Conservation (phyloP, 2,113 vertebrate species). For the Nettapus auritus region DNA sequence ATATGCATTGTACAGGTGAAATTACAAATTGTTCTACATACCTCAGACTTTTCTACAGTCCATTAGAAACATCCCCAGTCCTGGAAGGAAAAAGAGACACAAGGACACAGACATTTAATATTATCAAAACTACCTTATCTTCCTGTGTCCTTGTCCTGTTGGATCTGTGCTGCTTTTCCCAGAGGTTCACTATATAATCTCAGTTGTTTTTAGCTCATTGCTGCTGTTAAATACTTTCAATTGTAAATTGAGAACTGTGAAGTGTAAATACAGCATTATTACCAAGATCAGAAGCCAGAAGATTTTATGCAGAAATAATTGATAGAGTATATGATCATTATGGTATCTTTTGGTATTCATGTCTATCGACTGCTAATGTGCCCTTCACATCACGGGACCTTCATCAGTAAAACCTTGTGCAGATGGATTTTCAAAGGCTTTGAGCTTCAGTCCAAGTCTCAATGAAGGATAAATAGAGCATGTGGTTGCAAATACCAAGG, state of each 20-base stretch:
- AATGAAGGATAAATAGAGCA: not conserved
- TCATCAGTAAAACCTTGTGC: not conserved
- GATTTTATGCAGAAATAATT: not conserved
- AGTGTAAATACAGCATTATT: not conserved
- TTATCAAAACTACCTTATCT: not conserved
- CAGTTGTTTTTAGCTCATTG: not conserved
- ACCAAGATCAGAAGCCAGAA: not conserved
- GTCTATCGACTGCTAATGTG: not conserved
- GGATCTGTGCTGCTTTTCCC: not conserved
- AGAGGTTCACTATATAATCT: not conserved
- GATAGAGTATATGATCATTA: not conserved
- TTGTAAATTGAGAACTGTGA: not conserved
- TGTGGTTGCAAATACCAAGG: not conserved
- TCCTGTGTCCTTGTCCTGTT: not conserved
- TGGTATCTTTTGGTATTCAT: not conserved
- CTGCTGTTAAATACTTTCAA: not conserved
- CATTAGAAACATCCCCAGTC: not conserved
- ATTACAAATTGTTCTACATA: not conserved
- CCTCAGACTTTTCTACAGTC: not conserved
- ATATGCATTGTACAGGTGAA: not conserved
- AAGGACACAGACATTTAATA: not conserved
- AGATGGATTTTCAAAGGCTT: not conserved
- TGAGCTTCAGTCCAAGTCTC: not conserved
- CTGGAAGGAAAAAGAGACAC: not conserved
- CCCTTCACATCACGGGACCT: not conserved